phyloP scores from a whole-genome alignment of 1,140 invertebrate genomes.

The Hermatobates lingyangjiaoensis region DNA sequence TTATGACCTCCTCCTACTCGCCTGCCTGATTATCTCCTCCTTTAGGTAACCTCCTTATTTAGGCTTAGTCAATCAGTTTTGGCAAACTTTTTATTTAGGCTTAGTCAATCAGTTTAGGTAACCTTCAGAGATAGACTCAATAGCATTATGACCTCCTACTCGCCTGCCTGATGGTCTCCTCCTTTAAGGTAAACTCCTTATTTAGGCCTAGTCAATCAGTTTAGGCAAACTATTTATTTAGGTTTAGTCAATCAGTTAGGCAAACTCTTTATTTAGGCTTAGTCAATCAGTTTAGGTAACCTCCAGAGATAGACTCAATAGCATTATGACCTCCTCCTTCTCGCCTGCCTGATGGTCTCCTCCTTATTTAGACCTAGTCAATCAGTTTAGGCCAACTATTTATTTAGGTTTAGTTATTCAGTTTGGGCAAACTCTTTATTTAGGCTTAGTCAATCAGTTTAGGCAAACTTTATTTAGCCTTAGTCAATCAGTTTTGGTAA shows the following conservation, averaged over 20 bases:
- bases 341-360: conserved; percentile 18
- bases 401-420: conserved; percentile 42
- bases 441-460: conserved; percentile 42
- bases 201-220: conserved; percentile 42
- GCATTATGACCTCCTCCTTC: conserved; percentile 15
- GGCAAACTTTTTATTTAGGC: no score
- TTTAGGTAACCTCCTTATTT: no score
- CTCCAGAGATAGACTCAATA: conserved; percentile 27
- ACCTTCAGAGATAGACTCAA: conserved; percentile 30
- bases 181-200: no score
- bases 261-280: no score
- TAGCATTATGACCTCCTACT: conserved; percentile 13
- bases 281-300: no score
- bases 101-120: conserved; percentile 40
- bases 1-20: conserved; percentile 17
- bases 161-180: conserved; percentile 19
- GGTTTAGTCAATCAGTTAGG: conserved; percentile 42
- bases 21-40: conserved; percentile 16
- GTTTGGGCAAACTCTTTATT: no score
- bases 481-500: no score
- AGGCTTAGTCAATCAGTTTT: no score
- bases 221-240: no score
- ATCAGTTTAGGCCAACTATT: no score
- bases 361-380: no score
- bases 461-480: no score